phyloP scores from a whole-genome alignment of 2,888 invertebrate genomes.

The Meiosimyza platycephala region DNA sequence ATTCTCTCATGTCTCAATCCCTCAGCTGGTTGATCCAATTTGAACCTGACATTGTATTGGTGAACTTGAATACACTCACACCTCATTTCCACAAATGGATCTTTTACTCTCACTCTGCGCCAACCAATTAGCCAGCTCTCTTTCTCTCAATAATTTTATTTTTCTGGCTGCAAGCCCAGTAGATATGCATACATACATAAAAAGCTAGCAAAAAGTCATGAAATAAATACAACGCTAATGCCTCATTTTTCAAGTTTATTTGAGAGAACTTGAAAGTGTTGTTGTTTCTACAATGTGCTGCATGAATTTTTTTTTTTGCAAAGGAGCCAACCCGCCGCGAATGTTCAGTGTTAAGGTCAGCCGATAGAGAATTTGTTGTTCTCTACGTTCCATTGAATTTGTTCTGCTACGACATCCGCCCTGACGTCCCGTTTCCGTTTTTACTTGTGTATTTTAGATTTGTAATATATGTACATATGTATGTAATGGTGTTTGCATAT shows the following conservation, averaged over 20 bases:
- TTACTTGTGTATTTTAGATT: not conserved
- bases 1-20: too few relatives aligned
- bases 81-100: not conserved
- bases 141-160: conserved; percentile 30
- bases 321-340: conserved; percentile 2
- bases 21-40: too few relatives aligned
- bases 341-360: conserved; percentile 63
- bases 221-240: not conserved
- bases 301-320: not conserved
- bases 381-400: conserved; percentile 11
- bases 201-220: not conserved
- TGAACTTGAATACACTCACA: conserved; percentile 56
- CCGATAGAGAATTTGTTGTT: conserved; percentile 40
- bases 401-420: not conserved
- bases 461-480: conserved; percentile 22
- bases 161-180: conserved; percentile 22
- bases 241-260: conserved; percentile 47
- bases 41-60: conserved; percentile 47
- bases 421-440: not conserved
- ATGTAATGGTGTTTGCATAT: not conserved
- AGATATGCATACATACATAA: not conserved
- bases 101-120: conserved; percentile 26
- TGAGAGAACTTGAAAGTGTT: conserved; percentile 37
- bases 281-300: not conserved
- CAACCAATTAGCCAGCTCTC: not conserved